Base-by-base conservation (phyloP, 2,113 vertebrate genomes). In the Calyptommatus sinebrachiatus region DNA sequence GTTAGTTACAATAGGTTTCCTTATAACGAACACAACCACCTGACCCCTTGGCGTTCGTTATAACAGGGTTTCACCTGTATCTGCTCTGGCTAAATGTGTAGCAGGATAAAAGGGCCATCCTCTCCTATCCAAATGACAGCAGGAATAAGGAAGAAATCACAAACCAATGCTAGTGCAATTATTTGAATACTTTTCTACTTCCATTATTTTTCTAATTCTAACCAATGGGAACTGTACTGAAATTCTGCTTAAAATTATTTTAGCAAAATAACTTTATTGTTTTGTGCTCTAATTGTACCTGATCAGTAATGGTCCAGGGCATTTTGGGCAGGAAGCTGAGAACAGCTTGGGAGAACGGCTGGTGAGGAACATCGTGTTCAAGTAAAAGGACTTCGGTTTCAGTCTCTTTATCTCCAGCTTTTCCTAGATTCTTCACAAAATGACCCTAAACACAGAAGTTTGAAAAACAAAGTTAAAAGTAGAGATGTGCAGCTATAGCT, bases 311-410 rank as follows among this genome's bases (percentile, higher is more conserved):
- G 89, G 73, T 85, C 98, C 98, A 99, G 0, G 98, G 98, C 96
- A 97, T 97, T 90, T 96, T 95, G 84, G 98, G 98, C 69, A 99
- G 94, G 80, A 98, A 99, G 86, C 95, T 96, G 76, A 99, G 97
- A 61, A 99, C 98, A 73, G 92, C 92, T 86, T 98, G 97, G 45
- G 97, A 98, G 88, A 99, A 99, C 29, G 95, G 92, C 90, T 97
- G 97, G 86, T 99, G 98, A 65, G 97, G 98, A 48, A 99, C 97
- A 41, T 99, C 98, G 18, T 99, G 98, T 83, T 99, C 98, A 80
- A 99, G 95, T 2, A 99, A 90, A 79, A 99, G 92, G 79, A 99
- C 98, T 93, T 98, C 97, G 0, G 97, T 95, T 92, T 99, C 98
- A 0, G 98, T 99, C 53, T 97, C 97, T 88, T 99, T 99, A 61